These are phyloP conservation scores for Triops longicaudatus DNA, from an alignment of 1,140 invertebrate genomes.

Conservation along the genomic window DNA sequence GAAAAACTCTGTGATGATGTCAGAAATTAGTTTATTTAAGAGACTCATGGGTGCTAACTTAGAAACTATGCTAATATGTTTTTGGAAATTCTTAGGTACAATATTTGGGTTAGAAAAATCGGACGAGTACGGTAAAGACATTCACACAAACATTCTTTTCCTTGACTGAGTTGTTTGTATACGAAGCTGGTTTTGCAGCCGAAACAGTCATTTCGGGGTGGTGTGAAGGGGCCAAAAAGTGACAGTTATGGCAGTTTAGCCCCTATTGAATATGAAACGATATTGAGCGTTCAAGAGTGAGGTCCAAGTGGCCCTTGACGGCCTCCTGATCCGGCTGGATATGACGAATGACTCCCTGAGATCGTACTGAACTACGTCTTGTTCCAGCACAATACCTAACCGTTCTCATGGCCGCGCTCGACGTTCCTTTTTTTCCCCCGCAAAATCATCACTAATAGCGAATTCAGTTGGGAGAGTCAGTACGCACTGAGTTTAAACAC, in stretches of 20 bases:
- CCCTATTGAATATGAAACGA: slow-evolving; percentile 15
- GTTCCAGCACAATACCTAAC: neutral
- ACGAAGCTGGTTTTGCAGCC: neutral
- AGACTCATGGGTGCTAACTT: too few species aligned
- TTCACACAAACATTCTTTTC: neutral
- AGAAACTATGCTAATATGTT: too few species aligned
- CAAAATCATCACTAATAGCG: too few species aligned
- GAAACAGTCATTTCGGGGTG: slow-evolving; percentile 2
- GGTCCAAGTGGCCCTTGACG: slow-evolving; percentile 9
- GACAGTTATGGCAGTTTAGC: neutral
- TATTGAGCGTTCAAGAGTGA: neutral
- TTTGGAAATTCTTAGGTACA: too few species aligned
- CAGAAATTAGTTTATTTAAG: too few species aligned
- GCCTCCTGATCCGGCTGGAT: neutral
- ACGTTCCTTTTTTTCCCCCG: too few species aligned
- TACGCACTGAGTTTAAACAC: too few species aligned
- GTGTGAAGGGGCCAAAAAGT: neutral
- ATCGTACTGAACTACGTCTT: neutral
- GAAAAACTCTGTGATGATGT: too few species aligned
- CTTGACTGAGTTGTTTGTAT: neutral
- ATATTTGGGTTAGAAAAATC: too few species aligned
- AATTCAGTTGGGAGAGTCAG: too few species aligned
- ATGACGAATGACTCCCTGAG: neutral
- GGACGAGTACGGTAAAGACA: too few species aligned
- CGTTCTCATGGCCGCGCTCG: neutral